Evolutionary conservation across 1,140 invertebrate genomes (phyloP).

Genomic region (Protaetia brevitarsis): DNA sequence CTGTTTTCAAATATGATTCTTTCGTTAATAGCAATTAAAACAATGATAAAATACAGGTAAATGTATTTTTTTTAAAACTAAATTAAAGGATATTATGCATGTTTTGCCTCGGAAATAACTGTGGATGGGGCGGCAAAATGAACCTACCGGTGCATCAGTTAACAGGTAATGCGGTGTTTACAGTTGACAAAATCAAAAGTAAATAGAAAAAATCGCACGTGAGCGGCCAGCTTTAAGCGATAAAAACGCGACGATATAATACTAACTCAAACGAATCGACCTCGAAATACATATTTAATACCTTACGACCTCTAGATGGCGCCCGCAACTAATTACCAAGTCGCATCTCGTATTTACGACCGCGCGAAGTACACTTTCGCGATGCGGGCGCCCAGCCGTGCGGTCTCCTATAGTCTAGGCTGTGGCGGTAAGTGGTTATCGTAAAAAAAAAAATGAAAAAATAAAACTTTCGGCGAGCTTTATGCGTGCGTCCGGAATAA

Average conservation of each 20-base stretch:
- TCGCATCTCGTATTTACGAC: conserved; percentile 7
- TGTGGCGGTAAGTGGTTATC: conserved; percentile 6
- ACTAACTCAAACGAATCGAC: not conserved
- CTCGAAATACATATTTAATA: not conserved
- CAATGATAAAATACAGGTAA: no score
- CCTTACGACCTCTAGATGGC: not conserved
- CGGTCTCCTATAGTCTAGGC: not conserved
- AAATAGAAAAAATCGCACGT: no score
- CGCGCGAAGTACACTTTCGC: not conserved
- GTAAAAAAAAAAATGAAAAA: conserved; percentile 19
- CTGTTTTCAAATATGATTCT: no score
- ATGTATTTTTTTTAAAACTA: no score
- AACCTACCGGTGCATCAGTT: no score
- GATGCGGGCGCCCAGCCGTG: not conserved
- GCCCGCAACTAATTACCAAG: conserved; percentile 11
- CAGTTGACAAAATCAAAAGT: no score
- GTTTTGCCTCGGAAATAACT: no score
- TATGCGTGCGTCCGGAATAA: conserved; percentile 1
- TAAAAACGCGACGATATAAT: not conserved
- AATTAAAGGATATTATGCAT: no score
- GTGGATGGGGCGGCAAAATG: no score
- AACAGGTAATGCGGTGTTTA: no score
- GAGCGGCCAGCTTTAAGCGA: no score
- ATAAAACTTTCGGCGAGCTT: not conserved
- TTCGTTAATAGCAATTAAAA: no score